A percentile compares a stretch with the other conserved stretches of the same genome.
phyloP scores from a whole-genome alignment of 1,140 invertebrate genomes.

The Sminthurides bifidus region DNA sequence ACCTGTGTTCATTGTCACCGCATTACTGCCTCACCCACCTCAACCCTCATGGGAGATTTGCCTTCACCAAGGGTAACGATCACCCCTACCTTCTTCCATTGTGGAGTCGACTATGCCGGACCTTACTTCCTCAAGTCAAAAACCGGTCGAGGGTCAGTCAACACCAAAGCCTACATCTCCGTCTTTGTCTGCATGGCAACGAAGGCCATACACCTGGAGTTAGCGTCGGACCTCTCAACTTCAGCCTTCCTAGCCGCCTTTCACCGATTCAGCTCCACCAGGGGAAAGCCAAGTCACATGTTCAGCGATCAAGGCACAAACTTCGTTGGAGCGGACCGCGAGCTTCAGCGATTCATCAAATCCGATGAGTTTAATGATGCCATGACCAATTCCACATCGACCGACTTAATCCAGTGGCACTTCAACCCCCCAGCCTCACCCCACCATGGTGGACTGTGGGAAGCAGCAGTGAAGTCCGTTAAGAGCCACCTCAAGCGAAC shows the following conservation, averaged over 20 bases:
- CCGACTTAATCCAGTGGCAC: slow-evolving; percentile 18
- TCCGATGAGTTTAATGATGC: neutral
- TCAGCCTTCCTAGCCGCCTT: neutral
- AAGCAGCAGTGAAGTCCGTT: slow-evolving; percentile 34
- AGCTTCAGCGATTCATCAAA: neutral
- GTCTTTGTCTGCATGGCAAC: neutral
- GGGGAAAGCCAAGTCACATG: neutral
- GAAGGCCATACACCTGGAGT: neutral
- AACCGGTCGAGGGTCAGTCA: slow-evolving; percentile 16
- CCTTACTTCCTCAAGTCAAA: slow-evolving; percentile 24
- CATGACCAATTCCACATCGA: neutral
- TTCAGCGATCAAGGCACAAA: slow-evolving; percentile 34
- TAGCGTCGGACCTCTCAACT: neutral
- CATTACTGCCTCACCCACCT: neutral
- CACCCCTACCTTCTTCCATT: slow-evolving; percentile 21
- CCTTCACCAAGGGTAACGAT: neutral
- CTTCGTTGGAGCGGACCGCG: slow-evolving; percentile 32
- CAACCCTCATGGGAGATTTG: neutral
- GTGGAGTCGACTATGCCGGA: slow-evolving; percentile 35
- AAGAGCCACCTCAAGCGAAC: slow-evolving; percentile 33
- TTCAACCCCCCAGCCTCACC: slow-evolving; percentile 34
- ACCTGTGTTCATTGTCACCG: neutral
- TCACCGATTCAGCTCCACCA: neutral
- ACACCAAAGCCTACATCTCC: neutral
- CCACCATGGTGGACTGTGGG: slow-evolving; percentile 35